Evolutionary conservation across 2,113 vertebrate genomes (phyloP), one percentile per base, ranked within the genome.

Genomic region (Megaceryle torquata): DNA sequence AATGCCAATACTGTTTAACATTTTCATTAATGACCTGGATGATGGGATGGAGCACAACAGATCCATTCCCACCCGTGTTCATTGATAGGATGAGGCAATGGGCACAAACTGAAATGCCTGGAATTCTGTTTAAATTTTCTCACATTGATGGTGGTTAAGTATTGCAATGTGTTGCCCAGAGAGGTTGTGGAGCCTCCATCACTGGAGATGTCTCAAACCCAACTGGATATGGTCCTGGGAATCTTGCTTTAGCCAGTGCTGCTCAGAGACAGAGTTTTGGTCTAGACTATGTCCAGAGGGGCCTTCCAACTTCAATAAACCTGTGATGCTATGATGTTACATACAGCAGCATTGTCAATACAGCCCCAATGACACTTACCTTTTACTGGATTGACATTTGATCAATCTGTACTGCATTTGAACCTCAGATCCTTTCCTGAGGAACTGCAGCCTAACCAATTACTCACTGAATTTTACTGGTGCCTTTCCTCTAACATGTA

Each of bases 281-380:
- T 50, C 53, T 56, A 50, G 25, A 6, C 28, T 59, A 7, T n/a
- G 14, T 60, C 80, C 71, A 46, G 61, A 25, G 61, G 17, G 59
- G 20, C 33, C 29, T 59, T 91, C 67, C 56, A 83, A 5, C 48
- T 63, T 63, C 67, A 74, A 13, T 31, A 44, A 43, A 43, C 31
- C 67, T 28, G 48, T 51, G 67, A 15, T 70, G 35, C 35, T 82
- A 56, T 76, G 85, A 15, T 59, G 70, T 35, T 29, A 6, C 65
- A 26, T 7, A 5, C 1, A 2, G 2, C 78, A 84, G 74, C 4
- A 0, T 7, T 37, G 56, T 16, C 13, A 20, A 13, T 48, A 75
- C 61, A 68, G 48, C 53, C 53, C n/a, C 24, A 64, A 5, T 16
- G 59, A 57, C 37, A 50, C 61, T 57, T 61, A 20, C 46, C 51